phyloP scores from a whole-genome alignment of 2,888 invertebrate genomes.

The Morinoia aosen region DNA sequence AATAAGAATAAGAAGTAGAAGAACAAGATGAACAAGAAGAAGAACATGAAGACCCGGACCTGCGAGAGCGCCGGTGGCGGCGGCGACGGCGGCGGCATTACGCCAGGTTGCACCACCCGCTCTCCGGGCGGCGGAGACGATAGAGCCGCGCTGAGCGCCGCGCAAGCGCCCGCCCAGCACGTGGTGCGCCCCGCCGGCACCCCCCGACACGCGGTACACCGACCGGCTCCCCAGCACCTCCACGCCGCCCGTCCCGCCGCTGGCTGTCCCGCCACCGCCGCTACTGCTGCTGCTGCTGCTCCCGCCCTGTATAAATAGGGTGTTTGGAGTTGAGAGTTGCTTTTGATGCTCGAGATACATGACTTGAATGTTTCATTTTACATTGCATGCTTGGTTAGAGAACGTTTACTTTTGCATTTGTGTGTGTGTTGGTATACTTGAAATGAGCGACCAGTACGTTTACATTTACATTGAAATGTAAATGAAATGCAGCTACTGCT shows the following conservation, averaged over 20 bases:
- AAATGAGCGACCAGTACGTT: too few species aligned
- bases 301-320: slow-evolving; percentile 22
- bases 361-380: too few species aligned
- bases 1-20: too few species aligned
- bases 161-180: slow-evolving; percentile 13
- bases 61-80: not conserved
- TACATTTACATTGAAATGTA: too few species aligned
- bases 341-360: too few species aligned
- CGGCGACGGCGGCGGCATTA: not conserved
- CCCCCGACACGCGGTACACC: slow-evolving; percentile 35
- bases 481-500: too few species aligned
- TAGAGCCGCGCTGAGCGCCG: not conserved
- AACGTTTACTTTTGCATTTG: too few species aligned
- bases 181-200: not conserved
- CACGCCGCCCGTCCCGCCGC: not conserved
- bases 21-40: too few species aligned
- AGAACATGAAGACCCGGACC: not conserved
- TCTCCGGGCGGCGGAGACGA: slow-evolving; percentile 41
- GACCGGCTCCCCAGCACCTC: not conserved
- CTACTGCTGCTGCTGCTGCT: not conserved
- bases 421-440: too few species aligned
- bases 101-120: not conserved
- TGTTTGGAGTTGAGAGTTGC: too few species aligned
- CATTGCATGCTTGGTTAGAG: too few species aligned
- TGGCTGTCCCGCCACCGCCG: not conserved